Base-by-base conservation (phyloP, 1,140 invertebrate species). In the Drosophila sucinea region DNA sequence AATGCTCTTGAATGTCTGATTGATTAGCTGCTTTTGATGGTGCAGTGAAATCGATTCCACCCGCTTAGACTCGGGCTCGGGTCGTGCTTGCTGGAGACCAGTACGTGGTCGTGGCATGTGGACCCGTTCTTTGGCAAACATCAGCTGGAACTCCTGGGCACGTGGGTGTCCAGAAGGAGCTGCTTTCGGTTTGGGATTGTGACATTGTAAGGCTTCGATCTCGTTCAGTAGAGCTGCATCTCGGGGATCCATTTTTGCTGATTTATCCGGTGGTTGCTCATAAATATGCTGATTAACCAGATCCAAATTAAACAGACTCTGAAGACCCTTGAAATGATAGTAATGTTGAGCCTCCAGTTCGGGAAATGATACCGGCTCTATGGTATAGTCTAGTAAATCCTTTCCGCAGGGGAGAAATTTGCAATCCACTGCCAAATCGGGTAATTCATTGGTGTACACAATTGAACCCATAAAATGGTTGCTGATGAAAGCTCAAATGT, bases 331-430 rank as follows among this genome's bases (percentile, higher is more conserved):
- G 4, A 85, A 60, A 0, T 44, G 35, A 7, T 63, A 44, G 2
- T 5, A 27, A 10, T 47, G 62, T 0, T 66, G 38, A 0, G 40
- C 25, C 35, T 85, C 81, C 10, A 54, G 5, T 0, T 58, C 29
- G 1, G 67, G 61, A 60, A 67, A 74, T 0, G 67, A 58, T 0
- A 74, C 25, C 0, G 78, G 67, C 1, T 81, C 65, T 29, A 23
- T 4, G 2, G 70, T 71, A n/a, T 41, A 77, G 8, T 74, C 81
- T 17, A 67, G 32, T 5, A 85, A 38, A 30, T 38, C 32, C 30
- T 44, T 74, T 7, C 77, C 61, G 44, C 67, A 71, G 1, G 81
- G 81, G 57, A 85, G 33, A 54, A 77, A 69, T 23, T 84, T 84
- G 17, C 57, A 54, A 4, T 57, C 70, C 2, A 51, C 4, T 6